Percentiles rank a stretch among this genome's conserved stretches.
Evolutionary conservation across 1,140 invertebrate species (phyloP).

Genomic region (Acromyrmex echinatior): DNA sequence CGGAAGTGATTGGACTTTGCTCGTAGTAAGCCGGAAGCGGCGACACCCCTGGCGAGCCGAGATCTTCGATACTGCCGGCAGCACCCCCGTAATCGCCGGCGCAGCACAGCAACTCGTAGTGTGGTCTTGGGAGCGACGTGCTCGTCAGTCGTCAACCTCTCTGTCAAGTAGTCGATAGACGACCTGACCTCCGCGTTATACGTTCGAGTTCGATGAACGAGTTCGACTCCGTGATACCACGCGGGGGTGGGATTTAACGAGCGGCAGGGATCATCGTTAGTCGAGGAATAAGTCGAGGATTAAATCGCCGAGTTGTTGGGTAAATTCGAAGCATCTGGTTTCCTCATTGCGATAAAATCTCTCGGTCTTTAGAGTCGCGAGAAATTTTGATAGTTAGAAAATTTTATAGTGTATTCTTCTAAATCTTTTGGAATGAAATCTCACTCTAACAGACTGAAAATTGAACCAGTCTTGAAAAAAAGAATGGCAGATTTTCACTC

Average conservation of each 20-base stretch:
- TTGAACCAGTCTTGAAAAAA: too few relatives aligned
- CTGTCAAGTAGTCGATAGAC: constrained; percentile 78
- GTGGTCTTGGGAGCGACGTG: constrained; percentile 86
- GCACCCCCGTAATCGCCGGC: constrained; percentile 88
- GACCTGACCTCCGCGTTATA: constrained; percentile 72
- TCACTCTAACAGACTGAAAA: too few relatives aligned
- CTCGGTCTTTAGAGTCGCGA: not conserved
- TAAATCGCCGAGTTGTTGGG: not conserved
- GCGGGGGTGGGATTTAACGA: not conserved
- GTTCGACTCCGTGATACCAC: constrained; percentile 41
- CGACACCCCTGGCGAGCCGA: constrained; percentile 87
- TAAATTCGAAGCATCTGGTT: not conserved
- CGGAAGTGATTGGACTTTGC: constrained; percentile 85
- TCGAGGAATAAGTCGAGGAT: not conserved
- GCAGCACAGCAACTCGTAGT: constrained; percentile 89
- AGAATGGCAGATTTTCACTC: too few relatives aligned
- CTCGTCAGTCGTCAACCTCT: constrained; percentile 78
- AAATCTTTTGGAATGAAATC: too few relatives aligned
- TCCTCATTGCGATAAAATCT: not conserved
- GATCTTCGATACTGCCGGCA: constrained; percentile 88
- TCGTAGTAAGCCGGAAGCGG: constrained; percentile 88
- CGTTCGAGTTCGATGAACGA: constrained; percentile 73
- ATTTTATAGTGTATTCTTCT: not conserved
- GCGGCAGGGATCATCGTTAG: not conserved
- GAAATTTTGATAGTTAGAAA: not conserved